Conservation (phyloP, 1,140 invertebrate genomes). For the Calliphora vicina region DNA sequence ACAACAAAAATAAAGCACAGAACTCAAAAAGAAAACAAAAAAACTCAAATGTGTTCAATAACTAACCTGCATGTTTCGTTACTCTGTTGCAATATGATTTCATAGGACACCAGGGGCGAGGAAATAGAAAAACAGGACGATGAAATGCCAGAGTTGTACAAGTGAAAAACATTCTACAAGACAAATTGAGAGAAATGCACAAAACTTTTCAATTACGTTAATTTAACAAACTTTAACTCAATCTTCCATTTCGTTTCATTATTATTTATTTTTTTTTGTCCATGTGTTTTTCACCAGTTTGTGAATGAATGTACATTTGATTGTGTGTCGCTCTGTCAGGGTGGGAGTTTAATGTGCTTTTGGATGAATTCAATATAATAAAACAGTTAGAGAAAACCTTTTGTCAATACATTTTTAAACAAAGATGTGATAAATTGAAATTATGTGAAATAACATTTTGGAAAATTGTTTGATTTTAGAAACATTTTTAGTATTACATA, state of each 20-base stretch:
- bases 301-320: neutral
- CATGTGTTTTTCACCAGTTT: neutral
- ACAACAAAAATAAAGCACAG: neutral
- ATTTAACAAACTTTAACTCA: constrained; percentile 14
- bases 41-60: neutral
- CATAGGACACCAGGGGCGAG: neutral
- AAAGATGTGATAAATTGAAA: too few species aligned
- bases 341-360: neutral
- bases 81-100: neutral
- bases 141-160: neutral
- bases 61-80: constrained; percentile 13
- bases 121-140: neutral
- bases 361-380: neutral
- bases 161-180: neutral
- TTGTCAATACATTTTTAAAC: too few species aligned
- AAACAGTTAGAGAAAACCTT: neutral
- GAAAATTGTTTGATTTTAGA: too few species aligned
- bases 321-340: neutral
- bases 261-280: neutral
- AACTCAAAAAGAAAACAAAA: neutral
- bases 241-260: neutral
- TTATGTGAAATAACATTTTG: too few species aligned
- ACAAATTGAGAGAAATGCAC: constrained; percentile 5
- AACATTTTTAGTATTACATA: too few species aligned
- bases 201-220: constrained; percentile 14